These are phyloP conservation scores for Fukomys damarensis DNA, from an alignment of 2,113 vertebrate genomes.

Conservation along the genomic window DNA sequence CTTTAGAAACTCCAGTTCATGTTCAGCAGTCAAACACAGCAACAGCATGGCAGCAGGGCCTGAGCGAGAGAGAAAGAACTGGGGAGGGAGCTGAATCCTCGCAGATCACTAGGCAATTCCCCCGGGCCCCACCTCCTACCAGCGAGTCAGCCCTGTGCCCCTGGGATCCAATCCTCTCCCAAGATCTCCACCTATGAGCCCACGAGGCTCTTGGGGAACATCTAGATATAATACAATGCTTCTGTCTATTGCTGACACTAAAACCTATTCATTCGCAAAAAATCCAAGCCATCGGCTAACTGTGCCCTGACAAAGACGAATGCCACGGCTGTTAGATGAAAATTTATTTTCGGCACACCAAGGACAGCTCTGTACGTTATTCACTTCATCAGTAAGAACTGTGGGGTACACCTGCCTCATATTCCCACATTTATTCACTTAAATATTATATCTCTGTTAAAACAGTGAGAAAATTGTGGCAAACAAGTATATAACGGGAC, in stretches of 20 bases:
- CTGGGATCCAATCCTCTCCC: background rate
- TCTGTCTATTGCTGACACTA: background rate
- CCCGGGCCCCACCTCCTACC: background rate
- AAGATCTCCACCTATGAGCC: background rate
- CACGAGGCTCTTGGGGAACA: background rate
- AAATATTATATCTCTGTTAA: background rate
- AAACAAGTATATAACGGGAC: background rate
- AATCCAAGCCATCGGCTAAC: background rate
- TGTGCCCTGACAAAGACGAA: background rate
- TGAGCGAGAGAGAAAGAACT: background rate
- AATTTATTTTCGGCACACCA: background rate
- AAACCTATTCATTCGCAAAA: background rate
- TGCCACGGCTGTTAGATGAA: background rate
- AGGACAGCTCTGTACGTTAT: background rate
- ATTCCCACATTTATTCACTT: background rate
- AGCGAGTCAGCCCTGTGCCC: background rate
- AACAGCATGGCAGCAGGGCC: background rate
- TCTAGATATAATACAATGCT: background rate
- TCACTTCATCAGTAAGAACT: background rate
- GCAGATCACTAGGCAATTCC: background rate
- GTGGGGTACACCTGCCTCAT: background rate
- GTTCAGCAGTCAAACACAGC: background rate
- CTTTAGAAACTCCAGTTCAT: background rate
- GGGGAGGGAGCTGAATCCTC: background rate
- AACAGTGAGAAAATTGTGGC: background rate